Evolutionary conservation across 2,888 invertebrate genomes (phyloP).

Genomic region (Drosophila infuscata): DNA sequence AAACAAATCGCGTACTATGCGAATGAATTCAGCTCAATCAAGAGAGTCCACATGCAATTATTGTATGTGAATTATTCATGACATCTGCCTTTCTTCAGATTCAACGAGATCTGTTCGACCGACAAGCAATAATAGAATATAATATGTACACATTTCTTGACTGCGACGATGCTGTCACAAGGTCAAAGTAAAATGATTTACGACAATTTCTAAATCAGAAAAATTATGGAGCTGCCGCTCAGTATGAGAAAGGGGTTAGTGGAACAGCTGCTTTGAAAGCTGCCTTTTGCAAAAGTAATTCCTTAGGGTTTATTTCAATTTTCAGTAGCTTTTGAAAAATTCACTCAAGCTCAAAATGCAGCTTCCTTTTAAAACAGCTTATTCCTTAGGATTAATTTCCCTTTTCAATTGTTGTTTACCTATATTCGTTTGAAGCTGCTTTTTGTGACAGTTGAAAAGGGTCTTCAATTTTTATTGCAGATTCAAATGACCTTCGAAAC

Average conservation of each 20-base stretch:
- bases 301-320: background rate
- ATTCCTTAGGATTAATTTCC: constrained; percentile 5
- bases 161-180: constrained; percentile 38
- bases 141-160: background rate
- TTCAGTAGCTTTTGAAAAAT: background rate
- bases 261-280: constrained; percentile 2
- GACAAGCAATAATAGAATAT: constrained; percentile 40
- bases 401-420: background rate
- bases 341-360: background rate
- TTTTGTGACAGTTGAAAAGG: background rate
- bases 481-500: constrained; percentile 50
- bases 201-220: constrained; percentile 62
- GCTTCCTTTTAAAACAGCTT: background rate
- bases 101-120: constrained; percentile 38
- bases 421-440: background rate
- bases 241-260: constrained; percentile 12
- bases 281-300: background rate
- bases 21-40: constrained; percentile 78
- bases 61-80: constrained; percentile 37
- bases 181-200: constrained; percentile 65
- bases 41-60: constrained; percentile 24
- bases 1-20: constrained; percentile 72
- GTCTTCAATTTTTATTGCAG: background rate
- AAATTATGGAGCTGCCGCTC: constrained; percentile 20
- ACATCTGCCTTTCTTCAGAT: constrained; percentile 25